A percentile compares a stretch with the other conserved stretches of the same genome.
Conservation (phyloP, 2,888 invertebrate species). For the Koerneria pararmatus region DNA sequence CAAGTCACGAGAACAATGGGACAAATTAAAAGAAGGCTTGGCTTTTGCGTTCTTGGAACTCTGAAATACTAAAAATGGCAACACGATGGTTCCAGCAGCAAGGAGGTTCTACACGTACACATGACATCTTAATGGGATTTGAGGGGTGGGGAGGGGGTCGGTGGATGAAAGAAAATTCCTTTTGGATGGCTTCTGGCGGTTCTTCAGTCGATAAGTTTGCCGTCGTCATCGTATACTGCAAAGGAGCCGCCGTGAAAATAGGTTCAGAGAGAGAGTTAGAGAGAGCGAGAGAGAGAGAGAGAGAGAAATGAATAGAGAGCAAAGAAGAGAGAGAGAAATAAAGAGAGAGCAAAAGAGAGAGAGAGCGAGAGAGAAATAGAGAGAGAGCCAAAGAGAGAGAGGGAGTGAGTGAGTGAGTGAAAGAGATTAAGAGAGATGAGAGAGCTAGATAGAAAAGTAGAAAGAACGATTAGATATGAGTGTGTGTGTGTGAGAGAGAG, state of each 20-base stretch:
- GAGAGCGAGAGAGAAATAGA: not conserved
- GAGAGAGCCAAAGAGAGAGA: not conserved
- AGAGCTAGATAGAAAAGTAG: too few relatives aligned
- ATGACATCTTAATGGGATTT: not conserved
- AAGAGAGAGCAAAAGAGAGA: not conserved
- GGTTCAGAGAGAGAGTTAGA: not conserved
- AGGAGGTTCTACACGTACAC: too few relatives aligned
- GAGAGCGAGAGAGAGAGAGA: not conserved
- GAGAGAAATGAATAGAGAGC: not conserved
- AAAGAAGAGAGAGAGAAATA: not conserved
- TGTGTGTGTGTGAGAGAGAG: too few relatives aligned
- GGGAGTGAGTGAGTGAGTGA: too few relatives aligned
- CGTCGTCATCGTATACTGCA: constrained; percentile 24
- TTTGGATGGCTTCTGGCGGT: too few relatives aligned
- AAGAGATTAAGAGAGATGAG: too few relatives aligned
- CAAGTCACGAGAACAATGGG: too few relatives aligned
- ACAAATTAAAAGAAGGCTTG: too few relatives aligned
- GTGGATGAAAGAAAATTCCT: not conserved
- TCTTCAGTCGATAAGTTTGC: constrained; percentile 17
- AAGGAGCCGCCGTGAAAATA: not conserved
- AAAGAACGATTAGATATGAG: too few relatives aligned
- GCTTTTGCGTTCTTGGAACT: too few relatives aligned
- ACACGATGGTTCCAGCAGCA: too few relatives aligned
- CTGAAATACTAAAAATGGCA: too few relatives aligned
- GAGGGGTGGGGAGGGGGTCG: constrained; percentile 10